Percentiles rank a stretch among this genome's conserved stretches.
Conservation (phyloP, 2,797 vertebrate genomes). For the Lycodopsis pacificus region DNA sequence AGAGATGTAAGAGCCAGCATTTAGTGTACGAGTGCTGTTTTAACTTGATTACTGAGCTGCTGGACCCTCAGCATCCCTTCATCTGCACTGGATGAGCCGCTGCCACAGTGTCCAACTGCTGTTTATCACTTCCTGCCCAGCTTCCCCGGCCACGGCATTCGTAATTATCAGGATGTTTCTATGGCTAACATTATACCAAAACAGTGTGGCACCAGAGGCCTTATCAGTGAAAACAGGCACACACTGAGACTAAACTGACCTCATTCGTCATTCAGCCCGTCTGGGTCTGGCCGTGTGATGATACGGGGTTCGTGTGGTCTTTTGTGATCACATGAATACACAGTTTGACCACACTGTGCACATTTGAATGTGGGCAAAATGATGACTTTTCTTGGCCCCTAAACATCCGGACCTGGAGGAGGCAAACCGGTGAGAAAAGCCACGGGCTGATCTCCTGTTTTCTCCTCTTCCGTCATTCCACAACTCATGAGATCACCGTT, state of each 20-base stretch:
- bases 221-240: constrained; percentile 73
- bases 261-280: constrained; percentile 53
- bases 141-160: constrained; percentile 52
- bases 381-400: neutral
- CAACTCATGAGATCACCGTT: constrained; percentile 62
- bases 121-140: constrained; percentile 74
- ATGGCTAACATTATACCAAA: constrained; percentile 56
- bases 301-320: constrained; percentile 51
- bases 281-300: constrained; percentile 55
- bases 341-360: constrained; percentile 5
- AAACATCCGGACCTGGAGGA: constrained; percentile 6
- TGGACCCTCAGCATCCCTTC: constrained; percentile 34
- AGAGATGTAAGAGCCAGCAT: neutral
- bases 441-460: constrained; percentile 24
- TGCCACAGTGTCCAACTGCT: constrained; percentile 50
- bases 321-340: constrained; percentile 27
- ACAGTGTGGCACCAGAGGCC: constrained; percentile 48
- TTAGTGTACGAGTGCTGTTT: constrained; percentile 1
- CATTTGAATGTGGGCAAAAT: constrained; percentile 3
- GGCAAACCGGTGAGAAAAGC: constrained; percentile 35
- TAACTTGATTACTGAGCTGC: neutral
- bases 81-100: constrained; percentile 33
- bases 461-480: constrained; percentile 44
- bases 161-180: constrained; percentile 64
- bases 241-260: constrained; percentile 61